Conservation (phyloP, 2,113 vertebrate genomes). For the Lepisosteus oculatus region DNA sequence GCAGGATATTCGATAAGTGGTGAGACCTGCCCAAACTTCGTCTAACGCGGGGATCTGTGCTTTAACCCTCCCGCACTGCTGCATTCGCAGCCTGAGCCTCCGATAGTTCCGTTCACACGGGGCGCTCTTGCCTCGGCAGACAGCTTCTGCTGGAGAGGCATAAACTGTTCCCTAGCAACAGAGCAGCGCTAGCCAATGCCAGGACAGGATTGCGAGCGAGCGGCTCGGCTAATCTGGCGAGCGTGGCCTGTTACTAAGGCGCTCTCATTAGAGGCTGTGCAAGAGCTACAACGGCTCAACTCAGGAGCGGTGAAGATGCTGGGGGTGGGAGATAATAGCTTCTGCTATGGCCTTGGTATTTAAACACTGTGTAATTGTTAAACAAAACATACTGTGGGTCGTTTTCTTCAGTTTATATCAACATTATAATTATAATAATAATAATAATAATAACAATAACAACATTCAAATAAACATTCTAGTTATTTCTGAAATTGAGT, state of each 20-base stretch:
- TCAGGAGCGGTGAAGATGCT: not conserved
- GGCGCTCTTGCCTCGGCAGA: conserved; percentile 7
- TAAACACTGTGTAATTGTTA: too few species aligned
- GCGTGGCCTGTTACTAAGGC: not conserved
- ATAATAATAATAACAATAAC: too few species aligned
- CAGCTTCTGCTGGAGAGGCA: conserved; percentile 42
- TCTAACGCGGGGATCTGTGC: not conserved
- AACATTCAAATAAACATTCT: too few species aligned
- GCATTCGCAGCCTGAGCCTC: not conserved
- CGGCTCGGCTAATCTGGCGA: conserved; percentile 7
- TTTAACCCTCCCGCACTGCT: not conserved
- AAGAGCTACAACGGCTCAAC: not conserved
- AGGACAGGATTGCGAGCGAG: conserved; percentile 24
- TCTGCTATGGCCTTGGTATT: too few species aligned
- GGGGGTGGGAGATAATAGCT: not conserved
- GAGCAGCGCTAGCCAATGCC: conserved; percentile 47
- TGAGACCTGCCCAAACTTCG: not conserved
- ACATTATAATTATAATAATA: too few species aligned
- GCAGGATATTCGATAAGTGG: too few species aligned
- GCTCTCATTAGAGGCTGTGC: not conserved
- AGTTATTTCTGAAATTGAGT: too few species aligned
- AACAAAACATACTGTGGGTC: too few species aligned
- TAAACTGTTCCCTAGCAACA: conserved; percentile 59
- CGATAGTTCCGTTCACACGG: not conserved
- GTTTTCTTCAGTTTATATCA: too few species aligned